Evolutionary conservation across 2,888 invertebrate species (phyloP).

Genomic region (Oscheius onirici): DNA sequence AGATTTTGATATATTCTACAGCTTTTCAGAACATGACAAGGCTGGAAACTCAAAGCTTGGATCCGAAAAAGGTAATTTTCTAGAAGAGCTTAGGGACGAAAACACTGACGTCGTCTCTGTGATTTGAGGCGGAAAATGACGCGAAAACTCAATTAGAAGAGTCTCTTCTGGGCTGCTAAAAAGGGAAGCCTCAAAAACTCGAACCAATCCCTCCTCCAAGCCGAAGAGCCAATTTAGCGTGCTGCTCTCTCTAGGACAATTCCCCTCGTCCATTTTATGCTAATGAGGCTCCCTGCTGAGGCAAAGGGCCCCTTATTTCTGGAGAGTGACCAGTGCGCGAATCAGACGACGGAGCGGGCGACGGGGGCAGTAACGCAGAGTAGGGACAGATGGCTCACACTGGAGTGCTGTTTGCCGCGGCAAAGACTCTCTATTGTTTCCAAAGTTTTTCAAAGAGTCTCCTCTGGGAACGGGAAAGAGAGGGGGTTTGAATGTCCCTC

Average conservation of each 20-base stretch:
- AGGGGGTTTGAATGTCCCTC: neutral
- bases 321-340: slow-evolving; percentile 29
- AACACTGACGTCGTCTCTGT: slow-evolving; percentile 17
- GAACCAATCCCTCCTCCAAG: too few relatives aligned
- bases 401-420: neutral
- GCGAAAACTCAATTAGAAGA: slow-evolving; percentile 18
- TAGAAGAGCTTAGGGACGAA: neutral
- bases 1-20: too few relatives aligned
- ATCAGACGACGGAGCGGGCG: neutral
- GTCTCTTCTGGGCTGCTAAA: too few relatives aligned
- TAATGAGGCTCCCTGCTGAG: slow-evolving; percentile 30
- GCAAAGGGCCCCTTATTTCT: too few relatives aligned
- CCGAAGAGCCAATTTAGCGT: too few relatives aligned
- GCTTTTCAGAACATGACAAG: too few relatives aligned
- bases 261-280: slow-evolving; percentile 15
- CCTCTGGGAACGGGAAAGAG: neutral
- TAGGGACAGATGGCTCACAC: slow-evolving; percentile 11
- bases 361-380: slow-evolving; percentile 18
- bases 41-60: too few relatives aligned
- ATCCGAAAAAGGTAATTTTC: too few relatives aligned
- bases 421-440: neutral
- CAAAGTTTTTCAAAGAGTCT: too few relatives aligned
- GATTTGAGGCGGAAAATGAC: slow-evolving; percentile 24
- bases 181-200: too few relatives aligned
- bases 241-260: neutral